phyloP scores from a whole-genome alignment of 2,113 vertebrate genomes.

The Nothobranchius furzeri region DNA sequence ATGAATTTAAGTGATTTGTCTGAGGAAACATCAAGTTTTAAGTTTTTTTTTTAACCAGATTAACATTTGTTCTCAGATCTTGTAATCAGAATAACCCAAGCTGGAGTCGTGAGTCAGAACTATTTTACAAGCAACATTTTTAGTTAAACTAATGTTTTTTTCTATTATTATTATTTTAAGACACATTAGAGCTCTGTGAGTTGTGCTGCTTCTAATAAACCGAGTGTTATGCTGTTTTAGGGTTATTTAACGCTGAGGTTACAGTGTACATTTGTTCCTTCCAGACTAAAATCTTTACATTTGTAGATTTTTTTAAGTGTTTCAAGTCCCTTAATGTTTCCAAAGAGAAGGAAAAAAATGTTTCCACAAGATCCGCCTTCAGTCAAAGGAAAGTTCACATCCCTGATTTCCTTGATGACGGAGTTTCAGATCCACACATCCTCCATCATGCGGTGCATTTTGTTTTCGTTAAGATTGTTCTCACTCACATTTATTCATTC shows the following conservation, averaged over 20 bases:
- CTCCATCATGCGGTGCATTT: not conserved
- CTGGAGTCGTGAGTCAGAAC: not conserved
- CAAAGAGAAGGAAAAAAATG: constrained; percentile 1
- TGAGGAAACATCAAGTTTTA: no score
- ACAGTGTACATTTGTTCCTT: constrained; percentile 9
- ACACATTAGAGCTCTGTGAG: not conserved
- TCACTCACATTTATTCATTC: not conserved
- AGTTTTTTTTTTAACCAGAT: not conserved
- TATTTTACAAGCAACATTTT: not conserved
- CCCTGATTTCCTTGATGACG: constrained; percentile 57
- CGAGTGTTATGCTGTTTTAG: constrained; percentile 9
- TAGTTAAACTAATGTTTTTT: not conserved
- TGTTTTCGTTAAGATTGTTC: constrained; percentile 6
- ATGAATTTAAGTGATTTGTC: no score
- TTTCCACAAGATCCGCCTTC: constrained; percentile 20
- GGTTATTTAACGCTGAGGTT: not conserved
- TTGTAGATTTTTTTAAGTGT: constrained; percentile 7
- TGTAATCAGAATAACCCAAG: not conserved
- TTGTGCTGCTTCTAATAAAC: constrained; percentile 16
- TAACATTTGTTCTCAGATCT: not conserved
- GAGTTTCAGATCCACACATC: constrained; percentile 8
- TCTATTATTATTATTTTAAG: not conserved
- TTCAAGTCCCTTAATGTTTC: constrained; percentile 7
- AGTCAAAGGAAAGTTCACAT: constrained; percentile 61
- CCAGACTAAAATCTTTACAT: not conserved